These are phyloP conservation scores for Ectemnius lituratus DNA, from an alignment of 2,888 invertebrate genomes.

Conservation along the genomic window DNA sequence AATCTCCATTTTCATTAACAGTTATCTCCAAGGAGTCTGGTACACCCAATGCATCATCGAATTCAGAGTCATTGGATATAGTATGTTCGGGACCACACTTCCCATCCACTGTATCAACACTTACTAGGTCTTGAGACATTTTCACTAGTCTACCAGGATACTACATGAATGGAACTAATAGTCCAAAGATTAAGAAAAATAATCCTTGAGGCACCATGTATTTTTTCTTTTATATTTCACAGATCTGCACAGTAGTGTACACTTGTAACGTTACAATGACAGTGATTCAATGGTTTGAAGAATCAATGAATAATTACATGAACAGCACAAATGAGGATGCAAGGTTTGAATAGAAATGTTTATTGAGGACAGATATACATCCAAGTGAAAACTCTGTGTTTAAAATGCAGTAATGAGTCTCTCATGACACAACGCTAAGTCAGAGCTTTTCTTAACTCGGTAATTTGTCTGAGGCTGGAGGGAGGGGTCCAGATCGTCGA, in stretches of 20 bases:
- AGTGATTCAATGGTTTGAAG: too few relatives aligned
- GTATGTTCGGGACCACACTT: slow-evolving; percentile 39
- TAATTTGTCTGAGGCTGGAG: slow-evolving; percentile 19
- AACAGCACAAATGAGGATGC: too few relatives aligned
- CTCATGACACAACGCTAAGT: slow-evolving; percentile 21
- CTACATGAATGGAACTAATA: slow-evolving; percentile 13
- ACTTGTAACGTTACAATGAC: too few relatives aligned
- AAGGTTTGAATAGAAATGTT: too few relatives aligned
- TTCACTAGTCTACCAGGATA: neutral
- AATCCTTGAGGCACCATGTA: neutral
- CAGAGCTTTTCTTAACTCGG: slow-evolving; percentile 36
- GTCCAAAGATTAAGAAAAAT: slow-evolving; percentile 21
- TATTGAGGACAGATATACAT: neutral
- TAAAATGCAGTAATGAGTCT: neutral
- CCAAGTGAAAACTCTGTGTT: neutral
- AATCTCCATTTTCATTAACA: slow-evolving; percentile 65
- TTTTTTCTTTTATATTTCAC: neutral
- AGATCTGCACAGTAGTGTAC: neutral
- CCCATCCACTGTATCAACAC: slow-evolving; percentile 21
- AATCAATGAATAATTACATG: too few relatives aligned
- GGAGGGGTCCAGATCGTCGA: slow-evolving; percentile 14
- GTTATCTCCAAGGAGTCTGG: slow-evolving; percentile 86
- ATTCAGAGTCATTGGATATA: slow-evolving; percentile 83
- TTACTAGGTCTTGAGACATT: slow-evolving; percentile 29
- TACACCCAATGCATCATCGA: slow-evolving; percentile 88